Evolutionary conservation across 2,113 vertebrate genomes (phyloP), one percentile per base, ranked within the genome.

Genomic region (Erythrocercus mccallii): DNA sequence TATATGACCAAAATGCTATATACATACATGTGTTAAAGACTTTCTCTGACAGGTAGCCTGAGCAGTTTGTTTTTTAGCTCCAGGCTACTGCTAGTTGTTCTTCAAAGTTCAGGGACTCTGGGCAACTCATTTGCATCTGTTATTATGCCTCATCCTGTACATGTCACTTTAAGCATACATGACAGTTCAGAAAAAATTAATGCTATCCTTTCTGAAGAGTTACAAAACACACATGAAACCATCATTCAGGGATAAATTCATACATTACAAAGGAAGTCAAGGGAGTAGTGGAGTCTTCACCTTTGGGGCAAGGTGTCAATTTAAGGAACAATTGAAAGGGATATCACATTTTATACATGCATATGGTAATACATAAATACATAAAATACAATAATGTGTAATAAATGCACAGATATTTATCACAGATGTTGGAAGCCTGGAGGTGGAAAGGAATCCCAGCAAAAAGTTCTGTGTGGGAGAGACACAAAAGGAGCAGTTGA

Each of bases 401-500:
- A 81, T 53, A 53, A 44, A 44, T 44, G 42, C 3, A n/a, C 1
- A 42, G 12, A 45, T 40, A 58, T 22, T 22, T 57, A 28, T 58
- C 71, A 81, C 38, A 86, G 50, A 85, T 56, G 19, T 35, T 80
- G 79, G 64, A 81, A 95, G 51, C n/a, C 33, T 42, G 69, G 35
- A 40, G 35, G 66, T 71, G 24, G 45, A 45, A 27, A 92, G 72
- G 79, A 94, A 96, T 71, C 48, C 78, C 88, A 86, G 69, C 50
- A 56, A 64, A 69, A 81, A 78, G 11, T 65, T 25, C 35, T 69
- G n/a, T 14, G 82, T 91, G 69, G 91, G 93, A 94, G 68, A 90
- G 28, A 61, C 56, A 92, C 74, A 95, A 96, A 95, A 86, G 91
- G 79, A 86, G 65, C 85, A 81, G 47, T 8, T 86, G 74, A 82